Base-by-base conservation (phyloP, 2,797 vertebrate genomes). In the Emydoidea blandingii region DNA sequence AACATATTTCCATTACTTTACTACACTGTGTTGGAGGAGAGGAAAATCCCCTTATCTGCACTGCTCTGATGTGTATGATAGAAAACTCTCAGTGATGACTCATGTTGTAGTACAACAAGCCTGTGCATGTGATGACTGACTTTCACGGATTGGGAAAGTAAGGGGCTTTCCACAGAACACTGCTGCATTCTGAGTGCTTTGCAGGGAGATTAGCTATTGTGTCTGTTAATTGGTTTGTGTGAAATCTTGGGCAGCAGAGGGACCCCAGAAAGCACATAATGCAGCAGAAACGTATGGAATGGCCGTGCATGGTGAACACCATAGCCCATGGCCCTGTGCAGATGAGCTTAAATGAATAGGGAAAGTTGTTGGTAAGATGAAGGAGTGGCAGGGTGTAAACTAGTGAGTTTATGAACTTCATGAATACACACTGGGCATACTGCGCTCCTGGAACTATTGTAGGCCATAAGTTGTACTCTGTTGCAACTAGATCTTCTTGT, bases 111-210 rank as follows among this genome's bases (percentile, higher is more conserved):
- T 23, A 86, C 3, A 87, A 87, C 78, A 89, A 68, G 25, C 12
- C 12, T 87, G 79, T 59, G 86, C 91, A 83, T 94, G 88, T 53
- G 80, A 84, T 50, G 52, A 54, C 57, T 86, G 41, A 92, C 74
- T 95, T 83, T 91, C 14, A n/a, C 79, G 34, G 94, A 94, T 23
- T 44, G 54, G 54, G 84, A 65, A 95, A 88, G 29, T 5, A 8
- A 47, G 92, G 96, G 91, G 65, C 80, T 97, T 97, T 96, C 94
- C 96, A 95, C 54, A 86, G 56, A 78, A 31, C 88, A 41, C 44
- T 50, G 11, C 34, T 88, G 62, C 68, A 86, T n/a, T 5, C 56
- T 41, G 81, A 85, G 59, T 41, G 34, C 62, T 25, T 68, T 94
- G 86, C 92, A 53, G 31, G 50, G 52, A 84, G 8, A 84, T 34